Percentiles rank a stretch among this genome's conserved stretches.
phyloP scores from a whole-genome alignment of 1,140 invertebrate genomes.

The Brachionus asplanchnoidis region DNA sequence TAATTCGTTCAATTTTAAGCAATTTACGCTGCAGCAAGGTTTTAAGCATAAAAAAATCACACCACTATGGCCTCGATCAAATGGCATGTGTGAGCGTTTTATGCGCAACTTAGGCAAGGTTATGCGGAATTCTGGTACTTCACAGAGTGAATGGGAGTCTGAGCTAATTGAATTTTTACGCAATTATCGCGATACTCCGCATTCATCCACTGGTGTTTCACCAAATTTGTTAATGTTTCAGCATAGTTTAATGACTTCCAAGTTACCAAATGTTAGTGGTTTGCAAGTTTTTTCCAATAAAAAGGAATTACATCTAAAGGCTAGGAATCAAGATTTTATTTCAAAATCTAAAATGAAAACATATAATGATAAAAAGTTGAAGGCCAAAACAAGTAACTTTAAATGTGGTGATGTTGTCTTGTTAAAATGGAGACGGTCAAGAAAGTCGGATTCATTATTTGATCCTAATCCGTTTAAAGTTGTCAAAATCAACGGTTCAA shows the following conservation, averaged over 20 bases:
- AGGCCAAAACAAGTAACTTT: neutral
- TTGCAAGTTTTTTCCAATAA: neutral
- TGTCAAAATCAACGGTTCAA: neutral
- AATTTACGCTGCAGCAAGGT: constrained; percentile 40
- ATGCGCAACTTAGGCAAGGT: constrained; percentile 26
- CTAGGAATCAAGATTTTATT: neutral
- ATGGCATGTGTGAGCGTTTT: constrained; percentile 43
- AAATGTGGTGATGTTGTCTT: neutral
- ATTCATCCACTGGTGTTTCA: neutral
- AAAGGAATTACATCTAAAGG: neutral
- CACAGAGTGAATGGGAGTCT: neutral
- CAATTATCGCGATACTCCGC: neutral
- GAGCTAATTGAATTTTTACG: neutral
- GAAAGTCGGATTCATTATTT: neutral
- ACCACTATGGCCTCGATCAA: constrained; percentile 42
- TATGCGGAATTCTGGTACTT: neutral
- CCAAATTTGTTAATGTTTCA: neutral
- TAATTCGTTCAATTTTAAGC: constrained; percentile 38
- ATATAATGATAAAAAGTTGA: neutral
- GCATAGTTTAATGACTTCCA: constrained; percentile 7
- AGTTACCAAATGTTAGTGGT: neutral
- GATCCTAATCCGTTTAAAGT: neutral
- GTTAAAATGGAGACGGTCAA: neutral
- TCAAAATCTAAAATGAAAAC: neutral
- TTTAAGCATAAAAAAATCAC: constrained; percentile 44